Evolutionary conservation across 1,140 invertebrate genomes (phyloP).

Genomic region (Matsumurasca onukii): DNA sequence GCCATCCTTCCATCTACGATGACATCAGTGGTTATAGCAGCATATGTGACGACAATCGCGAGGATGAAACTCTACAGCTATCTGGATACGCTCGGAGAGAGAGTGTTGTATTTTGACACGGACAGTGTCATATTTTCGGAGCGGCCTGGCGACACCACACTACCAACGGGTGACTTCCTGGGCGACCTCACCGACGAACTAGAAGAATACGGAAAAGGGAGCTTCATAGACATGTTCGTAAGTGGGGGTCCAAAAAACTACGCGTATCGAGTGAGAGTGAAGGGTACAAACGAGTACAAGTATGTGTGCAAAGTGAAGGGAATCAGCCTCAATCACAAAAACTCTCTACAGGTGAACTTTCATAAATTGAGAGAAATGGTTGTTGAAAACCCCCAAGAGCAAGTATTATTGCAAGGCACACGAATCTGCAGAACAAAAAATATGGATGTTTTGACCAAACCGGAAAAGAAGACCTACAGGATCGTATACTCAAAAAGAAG

Average conservation of each 20-base stretch:
- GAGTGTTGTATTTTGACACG: conserved; percentile 48
- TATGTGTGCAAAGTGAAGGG: neutral
- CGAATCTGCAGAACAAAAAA: neutral
- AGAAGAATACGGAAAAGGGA: conserved; percentile 39
- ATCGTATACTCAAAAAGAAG: neutral
- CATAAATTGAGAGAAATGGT: neutral
- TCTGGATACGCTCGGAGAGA: conserved; percentile 43
- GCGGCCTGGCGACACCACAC: conserved; percentile 3
- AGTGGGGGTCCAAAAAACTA: conserved; percentile 40
- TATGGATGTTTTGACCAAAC: neutral
- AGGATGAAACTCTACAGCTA: conserved; percentile 47
- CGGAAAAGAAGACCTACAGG: neutral
- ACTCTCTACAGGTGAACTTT: neutral
- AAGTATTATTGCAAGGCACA: too few species aligned
- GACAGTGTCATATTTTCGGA: conserved; percentile 40
- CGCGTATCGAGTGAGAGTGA: conserved; percentile 38
- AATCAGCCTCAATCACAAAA: neutral
- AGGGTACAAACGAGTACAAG: neutral
- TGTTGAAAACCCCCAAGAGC: too few species aligned
- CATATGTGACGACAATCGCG: conserved; percentile 48
- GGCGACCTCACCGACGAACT: conserved; percentile 46
- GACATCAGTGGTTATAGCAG: conserved; percentile 47
- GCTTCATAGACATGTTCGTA: conserved; percentile 42
- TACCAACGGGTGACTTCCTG: conserved; percentile 31
- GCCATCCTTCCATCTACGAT: conserved; percentile 33